Conservation (phyloP, 2,113 vertebrate genomes). For the Lepisosteus oculatus region DNA sequence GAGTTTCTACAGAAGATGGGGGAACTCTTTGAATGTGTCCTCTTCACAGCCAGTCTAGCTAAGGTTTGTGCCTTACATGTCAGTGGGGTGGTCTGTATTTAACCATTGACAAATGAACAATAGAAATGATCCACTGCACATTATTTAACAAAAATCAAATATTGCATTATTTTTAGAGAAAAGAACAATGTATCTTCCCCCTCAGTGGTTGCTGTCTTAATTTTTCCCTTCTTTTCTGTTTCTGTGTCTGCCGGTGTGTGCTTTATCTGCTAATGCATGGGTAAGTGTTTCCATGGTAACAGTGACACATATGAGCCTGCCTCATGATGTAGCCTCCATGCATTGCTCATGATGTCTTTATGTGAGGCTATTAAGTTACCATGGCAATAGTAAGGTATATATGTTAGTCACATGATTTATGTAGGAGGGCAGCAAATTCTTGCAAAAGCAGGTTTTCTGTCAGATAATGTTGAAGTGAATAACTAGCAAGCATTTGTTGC, state of each 20-base stretch:
- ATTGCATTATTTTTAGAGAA: too few relatives aligned
- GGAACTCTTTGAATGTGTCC: constrained; percentile 92
- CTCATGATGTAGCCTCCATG: constrained; percentile 60
- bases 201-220: constrained; percentile 40
- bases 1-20: constrained; percentile 97
- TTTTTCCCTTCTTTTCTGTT: constrained; percentile 53
- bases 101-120: neutral
- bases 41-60: constrained; percentile 94
- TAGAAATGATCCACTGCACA: too few relatives aligned
- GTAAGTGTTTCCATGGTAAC: constrained; percentile 71
- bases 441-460: neutral
- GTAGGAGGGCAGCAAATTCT: constrained; percentile 1
- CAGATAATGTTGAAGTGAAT: neutral
- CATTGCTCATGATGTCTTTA: constrained; percentile 63
- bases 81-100: neutral
- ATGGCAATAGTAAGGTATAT: constrained; percentile 50
- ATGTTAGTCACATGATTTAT: neutral
- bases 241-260: constrained; percentile 58
- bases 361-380: constrained; percentile 59
- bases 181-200: constrained; percentile 10
- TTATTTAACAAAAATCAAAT: too few relatives aligned
- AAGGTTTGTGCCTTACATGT: constrained; percentile 69
- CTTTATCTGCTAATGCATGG: constrained; percentile 61
- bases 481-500: neutral
- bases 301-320: constrained; percentile 59